Evolutionary conservation across 2,888 invertebrate genomes (phyloP), one percentile per base, ranked within the genome.

Genomic region (Nesidiocoris tenuis): DNA sequence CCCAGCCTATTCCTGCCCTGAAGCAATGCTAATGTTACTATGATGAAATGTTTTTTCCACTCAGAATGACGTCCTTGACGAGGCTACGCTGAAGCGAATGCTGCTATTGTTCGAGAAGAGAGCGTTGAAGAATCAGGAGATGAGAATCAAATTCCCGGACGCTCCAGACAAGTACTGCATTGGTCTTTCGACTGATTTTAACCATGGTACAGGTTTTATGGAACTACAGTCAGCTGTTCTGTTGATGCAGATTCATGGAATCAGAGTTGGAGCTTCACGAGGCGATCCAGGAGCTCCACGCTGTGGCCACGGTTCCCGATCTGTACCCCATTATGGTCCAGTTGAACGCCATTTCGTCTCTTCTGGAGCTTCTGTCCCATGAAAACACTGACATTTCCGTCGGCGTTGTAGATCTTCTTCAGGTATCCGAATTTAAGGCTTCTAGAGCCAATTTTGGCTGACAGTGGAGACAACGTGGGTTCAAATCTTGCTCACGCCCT

Each of bases 111-210:
- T 98, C 86, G 99, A 99, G 82, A 98, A 99, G 83, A 89, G 94
- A 82, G 92, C 94, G 66, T 86, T 96, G 7, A 93, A 90, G 82
- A 99, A 99, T 84, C 93, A 98, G 83, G 98, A 99, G 85, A 94
- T 98, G 93, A 88, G 99, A 79, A 98, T 99, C 16, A 99, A 99
- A 84, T 98, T 96, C 84, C 94, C 97, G 0, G 98, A 98, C 83
- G 91, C 92, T 81, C 95, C 98, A 5, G 96, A 97, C 83, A 98
- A 97, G 87, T 88, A 84, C 81, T 82, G 76, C n/a, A n/a, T n/a
- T n/a, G n/a, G n/a, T n/a, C n/a, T n/a, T n/a, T n/a, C n/a, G n/a
- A n/a, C n/a, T 66, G 39, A 66, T 23, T 64, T 25, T n/a, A n/a
- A n/a, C n/a, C n/a, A n/a, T n/a, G n/a, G n/a, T n/a, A n/a, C n/a